Base-by-base conservation (phyloP, 2,888 invertebrate species). In the Rapana venosa region DNA sequence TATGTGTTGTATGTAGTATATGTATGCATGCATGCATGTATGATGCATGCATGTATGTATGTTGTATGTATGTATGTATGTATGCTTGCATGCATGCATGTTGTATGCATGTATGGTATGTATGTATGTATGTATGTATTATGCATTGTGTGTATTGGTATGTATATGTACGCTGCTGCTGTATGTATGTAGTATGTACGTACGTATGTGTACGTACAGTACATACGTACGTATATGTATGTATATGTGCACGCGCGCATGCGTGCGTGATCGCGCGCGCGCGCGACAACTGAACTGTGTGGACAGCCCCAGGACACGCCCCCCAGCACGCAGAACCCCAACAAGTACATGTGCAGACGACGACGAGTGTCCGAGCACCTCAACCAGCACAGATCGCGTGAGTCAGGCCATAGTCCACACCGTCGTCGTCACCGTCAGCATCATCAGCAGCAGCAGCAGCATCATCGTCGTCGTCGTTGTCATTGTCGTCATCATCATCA, bases 261-360 rank as follows among this genome's bases (percentile, higher is more conserved):
- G 77, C n/a, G 77, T 77, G 77, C n/a, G 77, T 77, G 20, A 13
- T 77, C 17, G 47, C 8, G 47, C 47, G 47, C 47, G 47, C 81
- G 4, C 47, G 47, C 47, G 47, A 8, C 2, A 47, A 47, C 8
- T 47, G 47, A 47, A 5, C 47, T 47, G 47, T 47, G 47, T 47
- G 47, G 4, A 47, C 2, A 47, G 47, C 47, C 47, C 8, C 2
- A 81, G 81, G 81, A 81, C 11, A 81, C 30, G 35, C 35, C 81
- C 15, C 81, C 81, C 17, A 81, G 81, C 35, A 81, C 81, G 1
- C 35, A 81, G 20, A 81, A 81, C 22, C 81, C 81, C 17, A 81
- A 81, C 81, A 81, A 81, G 17, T 81, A 81, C 81, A 81, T 81
- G 81, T 17, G 35, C 17, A 26, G 81, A 17, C 32, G 81, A 35